These are phyloP conservation scores for Pogonocichla stellata DNA, from an alignment of 2,113 vertebrate genomes.

Conservation along the genomic window DNA sequence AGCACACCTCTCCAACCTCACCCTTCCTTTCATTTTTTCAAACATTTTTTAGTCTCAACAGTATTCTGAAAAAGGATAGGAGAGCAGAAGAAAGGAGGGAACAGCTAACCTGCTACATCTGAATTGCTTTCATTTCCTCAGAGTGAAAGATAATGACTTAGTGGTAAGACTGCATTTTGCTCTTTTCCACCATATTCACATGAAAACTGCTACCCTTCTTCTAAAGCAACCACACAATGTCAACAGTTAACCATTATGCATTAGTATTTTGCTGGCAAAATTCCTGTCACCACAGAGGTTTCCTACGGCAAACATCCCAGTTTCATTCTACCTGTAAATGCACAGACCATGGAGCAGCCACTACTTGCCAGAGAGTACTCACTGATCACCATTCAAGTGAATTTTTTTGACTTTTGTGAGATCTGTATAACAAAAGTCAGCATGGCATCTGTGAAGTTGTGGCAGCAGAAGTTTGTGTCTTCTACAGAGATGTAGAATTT, in stretches of 20 bases:
- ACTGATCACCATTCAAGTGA: neutral
- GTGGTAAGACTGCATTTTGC: neutral
- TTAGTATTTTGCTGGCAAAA: neutral
- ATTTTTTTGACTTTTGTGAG: neutral
- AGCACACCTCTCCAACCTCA: neutral
- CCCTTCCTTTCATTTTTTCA: neutral
- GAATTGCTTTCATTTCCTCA: neutral
- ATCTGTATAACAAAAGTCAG: neutral
- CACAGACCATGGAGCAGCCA: conserved; percentile 8
- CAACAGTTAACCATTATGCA: neutral
- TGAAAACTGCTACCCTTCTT: neutral
- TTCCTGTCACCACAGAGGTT: neutral
- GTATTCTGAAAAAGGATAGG: neutral
- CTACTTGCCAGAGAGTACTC: neutral
- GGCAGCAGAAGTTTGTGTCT: neutral
- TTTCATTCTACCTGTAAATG: conserved; percentile 19
- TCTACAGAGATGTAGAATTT: neutral
- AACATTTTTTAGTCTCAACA: neutral
- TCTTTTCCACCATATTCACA: neutral
- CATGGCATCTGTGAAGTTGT: neutral
- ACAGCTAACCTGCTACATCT: neutral
- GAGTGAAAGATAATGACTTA: neutral
- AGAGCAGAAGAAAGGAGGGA: neutral
- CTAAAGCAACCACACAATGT: neutral
- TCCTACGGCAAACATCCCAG: conserved; percentile 4